Evolutionary conservation across 2,113 vertebrate species (phyloP), one percentile per base, ranked within the genome.

Genomic region (Proterorhinus semilunaris): DNA sequence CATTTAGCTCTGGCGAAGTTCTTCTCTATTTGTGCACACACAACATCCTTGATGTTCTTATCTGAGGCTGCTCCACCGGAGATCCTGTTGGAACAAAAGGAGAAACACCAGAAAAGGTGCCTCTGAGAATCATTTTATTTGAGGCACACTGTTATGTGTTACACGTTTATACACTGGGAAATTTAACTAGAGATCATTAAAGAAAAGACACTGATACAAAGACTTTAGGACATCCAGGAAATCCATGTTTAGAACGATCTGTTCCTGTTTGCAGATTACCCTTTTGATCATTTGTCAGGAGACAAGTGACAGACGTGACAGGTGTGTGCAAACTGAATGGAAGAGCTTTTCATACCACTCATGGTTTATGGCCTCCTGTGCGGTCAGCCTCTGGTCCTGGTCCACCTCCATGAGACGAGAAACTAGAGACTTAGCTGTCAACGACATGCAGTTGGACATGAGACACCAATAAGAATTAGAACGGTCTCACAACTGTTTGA

Each of bases 1-100:
- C 97, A 99, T 79, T 99, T 99, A 71, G 97, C 97, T 88, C 96
- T 93, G 70, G 97, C 97, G 10, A 99, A 99, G 88, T 99, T 99
- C 91, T 99, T 99, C 90, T 99, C 97, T 72, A 99, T 99, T 86
- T 99, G 97, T 70, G 96, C 97, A 2, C 96, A 98, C 46, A 99
- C 96, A 0, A 96, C 95, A 46, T 99, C 96, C 88, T 99, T 99
- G 83, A 99, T 99, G 90, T 99, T 99, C 88, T 99, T 99, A 90
- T 99, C 96, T 1, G 97, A 99, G 68, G 97, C 97, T 1, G 96
- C 96, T 10, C 98, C 98, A 69, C 97, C 97, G 5, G 97, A 99
- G 89, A 98, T 96, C 97, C 97, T 99, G 82, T 62, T 64, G 82
- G 68, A 5, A 70, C 74, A 83, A 72, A 1, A 9, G 10, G n/a